Evolutionary conservation across 2,113 vertebrate genomes (phyloP).

Genomic region (Oxyruncus cristatus): DNA sequence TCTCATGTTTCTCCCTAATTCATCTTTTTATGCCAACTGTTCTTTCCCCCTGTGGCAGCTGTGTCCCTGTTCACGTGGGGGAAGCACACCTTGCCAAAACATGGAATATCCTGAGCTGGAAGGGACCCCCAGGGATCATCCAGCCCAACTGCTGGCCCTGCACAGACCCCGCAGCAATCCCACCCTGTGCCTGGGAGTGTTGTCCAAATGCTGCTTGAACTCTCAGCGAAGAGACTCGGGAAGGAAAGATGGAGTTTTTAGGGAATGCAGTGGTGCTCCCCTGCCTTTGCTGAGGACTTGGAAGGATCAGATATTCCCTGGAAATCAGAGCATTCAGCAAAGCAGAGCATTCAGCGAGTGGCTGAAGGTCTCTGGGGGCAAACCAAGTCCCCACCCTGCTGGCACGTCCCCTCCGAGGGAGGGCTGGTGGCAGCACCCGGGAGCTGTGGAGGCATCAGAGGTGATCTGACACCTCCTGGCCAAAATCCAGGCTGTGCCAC

Average conservation of each 20-base stretch:
- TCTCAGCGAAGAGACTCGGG: background rate
- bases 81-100: background rate
- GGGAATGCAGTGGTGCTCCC: background rate
- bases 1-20: background rate
- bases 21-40: background rate
- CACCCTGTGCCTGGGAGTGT: accelerated
- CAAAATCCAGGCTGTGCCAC: background rate
- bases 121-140: background rate
- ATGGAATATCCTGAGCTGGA: background rate
- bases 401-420: background rate
- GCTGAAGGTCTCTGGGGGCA: background rate
- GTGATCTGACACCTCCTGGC: background rate
- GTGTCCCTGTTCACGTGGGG: background rate
- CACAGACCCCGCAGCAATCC: background rate
- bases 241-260: background rate
- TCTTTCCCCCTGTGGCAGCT: background rate
- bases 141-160: background rate
- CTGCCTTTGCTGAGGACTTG: background rate
- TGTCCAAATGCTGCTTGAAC: background rate
- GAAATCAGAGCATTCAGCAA: background rate
- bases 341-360: background rate
- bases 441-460: background rate
- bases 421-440: background rate
- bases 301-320: background rate
- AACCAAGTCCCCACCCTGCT: background rate